Percentiles rank a stretch among this genome's conserved stretches.
These are phyloP conservation scores for Leucosticte australis DNA, from an alignment of 2,113 vertebrate species.

Conservation along the genomic window DNA sequence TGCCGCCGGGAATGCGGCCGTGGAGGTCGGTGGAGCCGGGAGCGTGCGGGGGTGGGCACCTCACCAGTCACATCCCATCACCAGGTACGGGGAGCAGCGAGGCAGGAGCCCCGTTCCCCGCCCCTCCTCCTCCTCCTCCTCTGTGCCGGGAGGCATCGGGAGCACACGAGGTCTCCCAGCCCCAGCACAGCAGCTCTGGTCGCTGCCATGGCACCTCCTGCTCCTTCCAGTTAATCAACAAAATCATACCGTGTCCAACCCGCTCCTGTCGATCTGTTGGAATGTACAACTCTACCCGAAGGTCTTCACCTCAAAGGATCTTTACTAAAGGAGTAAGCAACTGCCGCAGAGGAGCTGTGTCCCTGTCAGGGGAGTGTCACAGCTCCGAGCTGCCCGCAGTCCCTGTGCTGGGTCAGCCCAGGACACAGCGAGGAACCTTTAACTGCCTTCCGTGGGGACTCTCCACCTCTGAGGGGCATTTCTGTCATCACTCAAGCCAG, in stretches of 20 bases:
- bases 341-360: not conserved
- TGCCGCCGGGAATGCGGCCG: accelerated
- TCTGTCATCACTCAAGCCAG: not conserved
- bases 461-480: not conserved
- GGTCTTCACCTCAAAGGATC: not conserved
- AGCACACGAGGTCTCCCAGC: not conserved
- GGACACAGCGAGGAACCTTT: not conserved
- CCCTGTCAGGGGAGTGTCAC: not conserved
- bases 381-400: not conserved
- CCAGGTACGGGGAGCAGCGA: not conserved
- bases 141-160: not conserved
- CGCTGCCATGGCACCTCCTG: not conserved
- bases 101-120: not conserved
- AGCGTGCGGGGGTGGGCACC: not conserved
- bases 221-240: not conserved
- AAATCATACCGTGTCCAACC: not conserved
- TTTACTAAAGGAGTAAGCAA: not conserved
- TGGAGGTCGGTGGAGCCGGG: not conserved
- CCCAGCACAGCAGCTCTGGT: not conserved
- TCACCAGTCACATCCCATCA: not conserved
- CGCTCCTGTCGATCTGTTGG: not conserved
- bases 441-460: not conserved
- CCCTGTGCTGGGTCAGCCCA: not conserved
- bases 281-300: not conserved
- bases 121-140: not conserved